Evolutionary conservation across 2,888 invertebrate species (phyloP).

Genomic region (Nyleta sp.): DNA sequence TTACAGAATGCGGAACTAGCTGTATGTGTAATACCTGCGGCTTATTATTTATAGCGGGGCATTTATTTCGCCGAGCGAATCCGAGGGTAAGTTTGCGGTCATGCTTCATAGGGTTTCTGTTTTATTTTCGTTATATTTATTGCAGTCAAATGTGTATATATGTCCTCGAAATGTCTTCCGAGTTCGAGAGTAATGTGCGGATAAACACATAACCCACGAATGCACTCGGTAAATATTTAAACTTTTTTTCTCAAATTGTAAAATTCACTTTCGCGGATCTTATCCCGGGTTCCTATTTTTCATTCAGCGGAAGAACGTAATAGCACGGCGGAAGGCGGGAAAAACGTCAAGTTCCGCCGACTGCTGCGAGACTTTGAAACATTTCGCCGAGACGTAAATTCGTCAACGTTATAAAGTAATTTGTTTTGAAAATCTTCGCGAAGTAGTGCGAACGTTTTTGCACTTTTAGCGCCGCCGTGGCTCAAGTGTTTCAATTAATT

Average conservation of each 20-base stretch:
- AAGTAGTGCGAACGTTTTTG: background rate
- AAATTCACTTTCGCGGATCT: conserved; percentile 20
- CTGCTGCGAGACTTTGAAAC: conserved; percentile 12
- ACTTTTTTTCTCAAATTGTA: conserved; percentile 10
- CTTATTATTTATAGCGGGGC: conserved; percentile 22
- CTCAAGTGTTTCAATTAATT: conserved; percentile 18
- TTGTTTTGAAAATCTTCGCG: conserved; percentile 1
- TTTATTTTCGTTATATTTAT: conserved; percentile 10
- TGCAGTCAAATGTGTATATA: background rate
- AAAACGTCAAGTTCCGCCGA: conserved; percentile 27
- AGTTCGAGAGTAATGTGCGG: background rate
- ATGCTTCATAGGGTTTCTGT: background rate
- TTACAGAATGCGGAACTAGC: conserved; percentile 17
- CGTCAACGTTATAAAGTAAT: conserved; percentile 6
- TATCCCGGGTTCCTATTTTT: conserved; percentile 22
- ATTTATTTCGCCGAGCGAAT: conserved; percentile 9
- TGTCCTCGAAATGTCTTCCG: background rate
- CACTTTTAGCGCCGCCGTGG: background rate
- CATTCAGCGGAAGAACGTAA: conserved; percentile 35
- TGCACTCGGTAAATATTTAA: conserved; percentile 23
- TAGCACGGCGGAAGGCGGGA: conserved; percentile 15
- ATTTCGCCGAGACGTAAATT: conserved; percentile 20
- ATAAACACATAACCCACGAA: conserved; percentile 7
- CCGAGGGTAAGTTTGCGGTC: background rate
- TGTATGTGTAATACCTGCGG: background rate